Evolutionary conservation across 2,888 invertebrate genomes (phyloP).

Genomic region (Tetanocera ferruginea): DNA sequence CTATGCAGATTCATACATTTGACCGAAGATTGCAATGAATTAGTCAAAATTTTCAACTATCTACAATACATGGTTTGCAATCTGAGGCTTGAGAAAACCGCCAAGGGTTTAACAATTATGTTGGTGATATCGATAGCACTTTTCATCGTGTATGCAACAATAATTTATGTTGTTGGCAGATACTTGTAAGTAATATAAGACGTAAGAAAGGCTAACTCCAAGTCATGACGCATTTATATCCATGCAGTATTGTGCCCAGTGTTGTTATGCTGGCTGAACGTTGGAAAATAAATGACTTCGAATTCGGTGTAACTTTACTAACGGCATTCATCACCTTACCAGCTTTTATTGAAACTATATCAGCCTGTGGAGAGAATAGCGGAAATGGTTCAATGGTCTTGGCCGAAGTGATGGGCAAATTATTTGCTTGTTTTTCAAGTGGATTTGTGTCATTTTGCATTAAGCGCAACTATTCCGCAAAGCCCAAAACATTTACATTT

Average conservation of each 20-base stretch:
- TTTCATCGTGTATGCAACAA: neutral
- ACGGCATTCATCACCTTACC: conserved; percentile 24
- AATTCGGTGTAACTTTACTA: conserved; percentile 26
- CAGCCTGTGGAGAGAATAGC: neutral
- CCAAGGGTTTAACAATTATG: neutral
- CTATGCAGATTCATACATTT: conserved; percentile 24
- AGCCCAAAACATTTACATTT: neutral
- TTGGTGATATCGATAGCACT: neutral
- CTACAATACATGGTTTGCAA: conserved; percentile 30
- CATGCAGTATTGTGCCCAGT: conserved; percentile 35
- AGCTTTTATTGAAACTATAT: neutral
- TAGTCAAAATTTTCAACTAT: conserved; percentile 31
- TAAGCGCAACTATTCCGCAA: neutral
- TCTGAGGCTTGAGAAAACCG: neutral
- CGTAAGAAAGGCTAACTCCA: neutral
- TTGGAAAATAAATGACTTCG: neutral
- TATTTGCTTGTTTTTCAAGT: conserved; percentile 5
- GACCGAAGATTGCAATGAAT: conserved; percentile 23
- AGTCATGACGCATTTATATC: neutral
- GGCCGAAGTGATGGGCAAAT: conserved; percentile 1
- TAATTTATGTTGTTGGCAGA: conserved; percentile 7
- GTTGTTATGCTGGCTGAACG: conserved; percentile 21
- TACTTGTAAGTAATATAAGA: conserved; percentile 36
- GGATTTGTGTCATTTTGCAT: conserved; percentile 18
- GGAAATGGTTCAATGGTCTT: conserved; percentile 18